Evolutionary conservation across 2,797 vertebrate species (phyloP).

Genomic region (Falco rusticolus): DNA sequence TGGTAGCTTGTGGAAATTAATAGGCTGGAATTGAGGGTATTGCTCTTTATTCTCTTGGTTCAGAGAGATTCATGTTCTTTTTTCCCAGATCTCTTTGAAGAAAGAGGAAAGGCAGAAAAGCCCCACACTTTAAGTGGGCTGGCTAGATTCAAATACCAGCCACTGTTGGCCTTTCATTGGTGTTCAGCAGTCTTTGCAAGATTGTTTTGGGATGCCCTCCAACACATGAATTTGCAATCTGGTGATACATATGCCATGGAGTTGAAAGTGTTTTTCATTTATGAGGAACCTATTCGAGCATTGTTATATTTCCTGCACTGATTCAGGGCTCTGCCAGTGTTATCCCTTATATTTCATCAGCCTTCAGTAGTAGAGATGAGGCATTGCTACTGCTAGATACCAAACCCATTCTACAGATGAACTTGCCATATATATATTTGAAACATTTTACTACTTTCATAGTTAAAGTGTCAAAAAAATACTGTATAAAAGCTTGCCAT

Average conservation of each 20-base stretch:
- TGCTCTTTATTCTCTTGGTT: slow-evolving; percentile 6
- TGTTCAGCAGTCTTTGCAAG: slow-evolving; percentile 25
- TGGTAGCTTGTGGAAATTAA: slow-evolving; percentile 42
- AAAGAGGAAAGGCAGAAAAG: slow-evolving; percentile 27
- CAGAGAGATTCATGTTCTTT: slow-evolving; percentile 10
- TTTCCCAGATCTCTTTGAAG: slow-evolving; percentile 9
- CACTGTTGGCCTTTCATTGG: slow-evolving; percentile 52
- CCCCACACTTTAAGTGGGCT: slow-evolving; percentile 21
- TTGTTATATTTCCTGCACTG: slow-evolving; percentile 5
- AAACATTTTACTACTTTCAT: neutral
- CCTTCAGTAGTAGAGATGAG: neutral
- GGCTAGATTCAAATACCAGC: slow-evolving; percentile 52
- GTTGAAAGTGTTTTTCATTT: slow-evolving; percentile 25
- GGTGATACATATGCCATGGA: slow-evolving; percentile 48
- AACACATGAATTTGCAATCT: slow-evolving; percentile 64
- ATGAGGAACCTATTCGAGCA: slow-evolving; percentile 20
- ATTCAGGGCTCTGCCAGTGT: slow-evolving; percentile 4
- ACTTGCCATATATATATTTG: neutral
- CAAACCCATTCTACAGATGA: neutral
- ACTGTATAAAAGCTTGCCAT: neutral
- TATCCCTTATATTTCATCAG: neutral
- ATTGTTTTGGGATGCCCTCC: slow-evolving; percentile 48
- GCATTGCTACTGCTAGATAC: neutral
- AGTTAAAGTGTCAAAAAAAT: neutral
- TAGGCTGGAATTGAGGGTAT: slow-evolving; percentile 23